These are phyloP conservation scores for Cepphus grylle DNA, from an alignment of 2,113 vertebrate species.

Conservation along the genomic window DNA sequence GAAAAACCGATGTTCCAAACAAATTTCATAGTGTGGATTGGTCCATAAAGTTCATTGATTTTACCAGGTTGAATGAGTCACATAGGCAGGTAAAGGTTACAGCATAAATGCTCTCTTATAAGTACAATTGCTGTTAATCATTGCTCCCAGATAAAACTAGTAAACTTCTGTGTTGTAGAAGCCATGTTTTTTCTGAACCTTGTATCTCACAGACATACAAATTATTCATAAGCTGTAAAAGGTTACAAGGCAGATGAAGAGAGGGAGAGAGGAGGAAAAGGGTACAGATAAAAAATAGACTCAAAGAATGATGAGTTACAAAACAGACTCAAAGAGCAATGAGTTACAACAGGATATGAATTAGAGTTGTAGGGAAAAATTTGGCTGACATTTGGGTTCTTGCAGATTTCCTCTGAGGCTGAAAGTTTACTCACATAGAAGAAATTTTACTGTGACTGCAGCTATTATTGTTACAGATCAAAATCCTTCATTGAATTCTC, in stretches of 20 bases:
- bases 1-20: neutral
- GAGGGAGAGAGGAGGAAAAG: neutral
- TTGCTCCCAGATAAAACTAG: neutral
- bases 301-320: neutral
- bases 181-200: neutral
- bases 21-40: neutral
- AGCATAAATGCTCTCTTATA: neutral
- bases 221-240: conserved; percentile 62
- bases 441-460: neutral
- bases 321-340: neutral
- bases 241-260: conserved; percentile 18
- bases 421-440: neutral
- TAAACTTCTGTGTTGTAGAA: conserved; percentile 4
- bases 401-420: neutral
- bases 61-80: neutral
- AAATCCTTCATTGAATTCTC: neutral
- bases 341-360: neutral
- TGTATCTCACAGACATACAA: conserved; percentile 19
- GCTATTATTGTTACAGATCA: neutral
- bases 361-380: neutral
- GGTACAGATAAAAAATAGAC: conserved; percentile 17
- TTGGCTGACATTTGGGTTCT: conserved; percentile 7
- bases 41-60: neutral
- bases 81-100: neutral
- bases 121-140: neutral